phyloP scores from a whole-genome alignment of 2,888 invertebrate species.

The Meta bourneti region DNA sequence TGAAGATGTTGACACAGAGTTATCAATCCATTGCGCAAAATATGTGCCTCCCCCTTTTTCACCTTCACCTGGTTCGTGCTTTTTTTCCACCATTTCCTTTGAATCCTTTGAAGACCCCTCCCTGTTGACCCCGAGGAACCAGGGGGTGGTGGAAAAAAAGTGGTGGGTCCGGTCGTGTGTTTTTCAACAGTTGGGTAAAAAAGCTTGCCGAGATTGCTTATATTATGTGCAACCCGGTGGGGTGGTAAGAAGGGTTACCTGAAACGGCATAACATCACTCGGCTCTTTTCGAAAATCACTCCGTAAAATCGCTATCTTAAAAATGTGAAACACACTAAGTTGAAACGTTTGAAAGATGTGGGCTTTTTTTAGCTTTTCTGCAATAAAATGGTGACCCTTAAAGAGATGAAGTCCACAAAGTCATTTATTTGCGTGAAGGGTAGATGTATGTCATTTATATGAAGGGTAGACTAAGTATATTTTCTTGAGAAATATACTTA shows the following conservation, averaged over 20 bases:
- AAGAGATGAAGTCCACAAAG: no score
- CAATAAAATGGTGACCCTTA: no score
- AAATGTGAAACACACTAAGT: no score
- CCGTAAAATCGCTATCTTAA: no score
- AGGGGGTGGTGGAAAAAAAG: slow-evolving; percentile 32
- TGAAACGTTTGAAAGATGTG: no score
- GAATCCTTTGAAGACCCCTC: slow-evolving; percentile 76
- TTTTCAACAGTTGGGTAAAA: slow-evolving; percentile 38
- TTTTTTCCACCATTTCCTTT: slow-evolving; percentile 36
- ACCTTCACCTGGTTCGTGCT: slow-evolving; percentile 53
- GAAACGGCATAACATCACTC: slow-evolving; percentile 46
- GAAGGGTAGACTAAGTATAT: no score
- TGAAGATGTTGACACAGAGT: slow-evolving; percentile 73
- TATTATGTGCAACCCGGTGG: slow-evolving; percentile 21
- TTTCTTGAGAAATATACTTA: no score
- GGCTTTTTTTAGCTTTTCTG: no score
- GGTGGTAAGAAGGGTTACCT: slow-evolving; percentile 56
- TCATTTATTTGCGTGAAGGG: no score
- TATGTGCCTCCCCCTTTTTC: slow-evolving; percentile 38
- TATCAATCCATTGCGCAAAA: slow-evolving; percentile 76
- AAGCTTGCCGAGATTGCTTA: slow-evolving; percentile 22
- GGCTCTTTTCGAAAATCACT: neutral
- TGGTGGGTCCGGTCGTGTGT: slow-evolving; percentile 37
- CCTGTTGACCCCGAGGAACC: slow-evolving; percentile 65
- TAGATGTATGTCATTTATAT: no score